Evolutionary conservation across 2,888 invertebrate genomes (phyloP).

Genomic region (Oscheius onirici): DNA sequence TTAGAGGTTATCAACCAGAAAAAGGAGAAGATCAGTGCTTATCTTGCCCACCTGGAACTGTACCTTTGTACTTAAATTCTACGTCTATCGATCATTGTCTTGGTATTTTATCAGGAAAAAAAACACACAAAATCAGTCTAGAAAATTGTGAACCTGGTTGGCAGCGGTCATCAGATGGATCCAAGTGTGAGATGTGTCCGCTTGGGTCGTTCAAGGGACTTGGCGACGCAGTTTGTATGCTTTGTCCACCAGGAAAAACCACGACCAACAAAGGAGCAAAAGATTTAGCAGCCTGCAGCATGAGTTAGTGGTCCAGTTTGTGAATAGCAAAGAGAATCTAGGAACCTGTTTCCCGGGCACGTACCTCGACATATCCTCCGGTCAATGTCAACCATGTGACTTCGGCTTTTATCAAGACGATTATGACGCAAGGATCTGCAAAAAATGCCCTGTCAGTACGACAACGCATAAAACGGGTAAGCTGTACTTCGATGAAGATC

Average conservation of each 20-base stretch:
- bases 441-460: constrained; percentile 49
- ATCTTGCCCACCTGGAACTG: constrained; percentile 49
- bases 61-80: constrained; percentile 49
- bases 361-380: constrained; percentile 39
- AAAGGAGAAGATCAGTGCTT: constrained; percentile 47
- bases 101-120: constrained; percentile 26
- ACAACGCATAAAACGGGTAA: constrained; percentile 44
- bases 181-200: constrained; percentile 49
- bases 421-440: constrained; percentile 52
- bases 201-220: constrained; percentile 52
- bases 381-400: constrained; percentile 49
- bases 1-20: constrained; percentile 47
- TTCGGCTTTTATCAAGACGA: constrained; percentile 50
- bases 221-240: constrained; percentile 50
- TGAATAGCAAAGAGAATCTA: constrained; percentile 21
- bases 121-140: constrained; percentile 4
- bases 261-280: constrained; percentile 50
- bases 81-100: constrained; percentile 50
- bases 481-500: background rate
- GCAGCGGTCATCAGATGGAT: constrained; percentile 45
- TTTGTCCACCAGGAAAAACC: constrained; percentile 55
- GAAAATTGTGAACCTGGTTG: constrained; percentile 54
- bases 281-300: constrained; percentile 39
- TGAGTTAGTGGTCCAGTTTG: constrained; percentile 37
- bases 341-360: constrained; percentile 57